phyloP scores from a whole-genome alignment of 1,140 invertebrate genomes.

The Varroa destructor region DNA sequence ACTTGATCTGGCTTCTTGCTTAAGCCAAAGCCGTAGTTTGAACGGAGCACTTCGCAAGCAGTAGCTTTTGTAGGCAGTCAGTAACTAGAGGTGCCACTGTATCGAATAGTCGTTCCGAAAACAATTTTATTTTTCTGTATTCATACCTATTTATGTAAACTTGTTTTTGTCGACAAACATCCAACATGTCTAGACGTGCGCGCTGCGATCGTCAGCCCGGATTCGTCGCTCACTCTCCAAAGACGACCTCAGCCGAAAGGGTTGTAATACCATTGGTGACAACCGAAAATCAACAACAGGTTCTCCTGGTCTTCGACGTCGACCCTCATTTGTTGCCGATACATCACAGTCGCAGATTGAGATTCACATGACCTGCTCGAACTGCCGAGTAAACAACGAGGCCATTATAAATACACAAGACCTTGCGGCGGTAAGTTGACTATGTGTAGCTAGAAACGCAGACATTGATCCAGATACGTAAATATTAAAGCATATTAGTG shows the following conservation, averaged over 20 bases:
- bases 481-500: not conserved
- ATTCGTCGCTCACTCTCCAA: not conserved
- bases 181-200: not conserved
- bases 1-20: too few species aligned
- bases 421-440: not conserved
- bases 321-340: constrained; percentile 17
- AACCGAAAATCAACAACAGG: not conserved
- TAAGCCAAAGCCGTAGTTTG: too few species aligned
- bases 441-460: not conserved
- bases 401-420: not conserved
- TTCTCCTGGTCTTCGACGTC: not conserved
- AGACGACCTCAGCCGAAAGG: not conserved
- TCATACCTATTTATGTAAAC: too few species aligned
- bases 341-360: not conserved
- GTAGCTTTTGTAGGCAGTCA: too few species aligned
- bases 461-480: not conserved
- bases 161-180: not conserved
- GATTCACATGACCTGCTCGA: not conserved
- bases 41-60: too few species aligned
- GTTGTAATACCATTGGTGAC: too few species aligned
- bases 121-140: too few species aligned
- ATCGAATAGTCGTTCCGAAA: too few species aligned
- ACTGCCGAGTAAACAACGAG: not conserved
- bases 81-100: too few species aligned
- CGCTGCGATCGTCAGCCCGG: not conserved